Percentiles rank a stretch among this genome's conserved stretches.
phyloP scores from a whole-genome alignment of 2,797 vertebrate genomes.

The Sebastes trivittatus region DNA sequence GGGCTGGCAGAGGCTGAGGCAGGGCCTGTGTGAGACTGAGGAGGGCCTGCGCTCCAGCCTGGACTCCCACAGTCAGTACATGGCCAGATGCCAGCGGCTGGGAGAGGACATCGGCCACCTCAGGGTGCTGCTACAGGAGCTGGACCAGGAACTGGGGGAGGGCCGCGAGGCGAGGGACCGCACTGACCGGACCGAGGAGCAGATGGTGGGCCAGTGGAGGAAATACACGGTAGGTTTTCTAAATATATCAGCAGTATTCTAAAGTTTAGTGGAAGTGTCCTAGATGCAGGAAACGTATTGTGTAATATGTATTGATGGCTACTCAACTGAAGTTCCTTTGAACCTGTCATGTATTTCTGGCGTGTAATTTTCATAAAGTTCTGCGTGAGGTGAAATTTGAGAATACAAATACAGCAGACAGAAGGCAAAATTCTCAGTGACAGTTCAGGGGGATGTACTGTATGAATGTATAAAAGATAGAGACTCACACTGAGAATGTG shows the following conservation, averaged over 20 bases:
- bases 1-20: slow-evolving; percentile 85
- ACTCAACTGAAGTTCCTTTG: neutral
- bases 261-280: neutral
- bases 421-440: too few species aligned
- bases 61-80: slow-evolving; percentile 80
- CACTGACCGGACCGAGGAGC: slow-evolving; percentile 79
- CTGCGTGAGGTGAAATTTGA: too few species aligned
- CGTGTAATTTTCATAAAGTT: too few species aligned
- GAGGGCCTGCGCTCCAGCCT: slow-evolving; percentile 78
- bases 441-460: too few species aligned
- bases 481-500: too few species aligned
- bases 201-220: slow-evolving; percentile 87
- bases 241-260: neutral
- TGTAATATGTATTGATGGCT: neutral
- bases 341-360: too few species aligned
- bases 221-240: slow-evolving; percentile 83
- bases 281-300: neutral
- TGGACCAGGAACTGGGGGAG: slow-evolving; percentile 80
- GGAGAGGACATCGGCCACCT: slow-evolving; percentile 81
- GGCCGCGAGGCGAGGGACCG: neutral
- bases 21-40: slow-evolving; percentile 77
- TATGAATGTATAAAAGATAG: too few species aligned
- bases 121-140: slow-evolving; percentile 74
- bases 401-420: too few species aligned
- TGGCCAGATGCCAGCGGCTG: slow-evolving; percentile 77